Base-by-base conservation (phyloP, 2,888 invertebrate genomes). In the Tipula helvola region DNA sequence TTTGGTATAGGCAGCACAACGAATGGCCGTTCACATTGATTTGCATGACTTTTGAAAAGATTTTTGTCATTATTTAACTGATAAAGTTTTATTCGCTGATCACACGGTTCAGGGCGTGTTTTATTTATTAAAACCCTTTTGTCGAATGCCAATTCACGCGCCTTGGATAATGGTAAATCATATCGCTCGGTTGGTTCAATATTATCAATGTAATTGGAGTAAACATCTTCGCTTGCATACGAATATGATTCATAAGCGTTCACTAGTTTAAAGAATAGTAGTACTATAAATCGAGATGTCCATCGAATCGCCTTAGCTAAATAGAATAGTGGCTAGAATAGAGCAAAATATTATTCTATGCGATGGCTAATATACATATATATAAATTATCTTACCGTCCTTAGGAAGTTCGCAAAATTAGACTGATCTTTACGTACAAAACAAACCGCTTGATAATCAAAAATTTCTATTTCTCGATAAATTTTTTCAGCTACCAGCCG, bases 381-480 rank as follows among this genome's bases (percentile, higher is more conserved):
- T 47, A 52, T 44, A 10, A 44, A 4, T n/a, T 28, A 71, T 90
- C 91, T 92, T 91, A 96, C 96, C 91, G 95, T 93, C 87, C 93
- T 90, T 88, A 96, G 89, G 88, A 92, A 92, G 86, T 91, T 92
- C n/a, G 93, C 95, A 16, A 93, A 92, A 89, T 94, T 96, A 16
- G 93, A 92, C 4, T 93, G 93, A 87, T 93, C 93, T 88, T 93
- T 94, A 86, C 93, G 93, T 88, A 95, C 94, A 89, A 96, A 96
- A 90, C 97, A 98, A 28, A 97, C 96, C 0, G 96, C 97, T 91
- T 98, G 98, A 90, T 97, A 98, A 91, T 98, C 97, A 88, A 95
- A 95, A 87, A 97, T 93, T 87, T 94, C 93, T 12, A 97, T 94
- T 87, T 94, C 93, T 88, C 94, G 95, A 90, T 94, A 98, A 47